Evolutionary conservation across 2,113 vertebrate genomes (phyloP).

Genomic region (Halichoerus grypus): DNA sequence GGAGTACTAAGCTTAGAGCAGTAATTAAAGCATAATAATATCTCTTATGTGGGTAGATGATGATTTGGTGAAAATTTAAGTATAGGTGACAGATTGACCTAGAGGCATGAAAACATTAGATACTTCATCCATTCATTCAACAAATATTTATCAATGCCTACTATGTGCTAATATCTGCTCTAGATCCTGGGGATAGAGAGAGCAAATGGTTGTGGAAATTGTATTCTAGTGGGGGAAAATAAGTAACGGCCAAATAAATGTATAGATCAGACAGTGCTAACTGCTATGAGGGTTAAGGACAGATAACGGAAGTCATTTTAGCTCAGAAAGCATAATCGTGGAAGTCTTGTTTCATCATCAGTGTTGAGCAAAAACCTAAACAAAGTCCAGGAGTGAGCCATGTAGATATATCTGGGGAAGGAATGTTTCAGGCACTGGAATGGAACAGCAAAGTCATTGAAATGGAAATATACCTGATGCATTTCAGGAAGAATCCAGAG

Average conservation of each 20-base stretch:
- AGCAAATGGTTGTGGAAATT: background rate
- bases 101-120: background rate
- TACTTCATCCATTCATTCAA: background rate
- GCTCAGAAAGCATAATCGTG: background rate
- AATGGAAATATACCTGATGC: background rate
- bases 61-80: background rate
- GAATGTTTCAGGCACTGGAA: background rate
- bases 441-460: background rate
- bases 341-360: background rate
- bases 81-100: background rate
- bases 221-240: background rate
- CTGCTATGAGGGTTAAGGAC: background rate
- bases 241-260: background rate
- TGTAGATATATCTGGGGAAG: background rate
- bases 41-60: background rate
- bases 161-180: background rate
- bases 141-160: background rate
- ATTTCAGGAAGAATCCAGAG: background rate
- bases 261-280: background rate
- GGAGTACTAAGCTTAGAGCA: background rate
- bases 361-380: background rate
- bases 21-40: background rate
- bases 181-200: background rate
- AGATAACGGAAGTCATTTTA: background rate
- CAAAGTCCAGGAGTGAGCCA: background rate